Base-by-base conservation (phyloP, 2,113 vertebrate species). In the Probosciger aterrimus region DNA sequence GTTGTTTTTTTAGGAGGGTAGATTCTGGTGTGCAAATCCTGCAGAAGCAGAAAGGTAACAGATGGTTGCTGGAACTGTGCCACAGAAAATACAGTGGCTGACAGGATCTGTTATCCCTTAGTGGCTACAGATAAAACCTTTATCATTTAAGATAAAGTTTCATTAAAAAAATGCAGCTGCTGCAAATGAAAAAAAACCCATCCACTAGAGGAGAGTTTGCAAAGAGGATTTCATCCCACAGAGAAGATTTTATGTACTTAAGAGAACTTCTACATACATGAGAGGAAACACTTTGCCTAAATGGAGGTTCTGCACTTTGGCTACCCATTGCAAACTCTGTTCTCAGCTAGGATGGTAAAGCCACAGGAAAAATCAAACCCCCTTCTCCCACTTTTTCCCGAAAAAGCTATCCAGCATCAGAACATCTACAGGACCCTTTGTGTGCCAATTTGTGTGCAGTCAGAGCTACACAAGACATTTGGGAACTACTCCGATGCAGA, bases 41-140 rank as follows among this genome's bases (percentile, higher is more conserved):
- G 15, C 68, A 67, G 86, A 85, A 84, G 35, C 44, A 86, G 50
- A 63, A 81, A 89, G 50, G 74, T 85, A 92, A 81, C 83, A 91
- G 70, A 87, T 76, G 74, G 81, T 25, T 92, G 65, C 53, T 88
- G 90, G 82, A 86, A 46, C n/a, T 1, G 1, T 14, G 82, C 84
- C 90, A 95, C 44, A 65, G 41, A 62, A 91, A 87, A 91, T 70
- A 74, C 84, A 95, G 87, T 0, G 6, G 57, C 62, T 91, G 83
- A 96, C 44, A 82, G 89, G 47, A 95, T 95, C 64, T 82, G 73
- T 93, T 91, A 86, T 68, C 81, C 57, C 50, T 82, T 84, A 69
- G 64, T 2, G 16, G 33, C 57, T 82, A 28, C 37, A 82, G 74
- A 91, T 80, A 82, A 95, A 95, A 79, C 47, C 74, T 88, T 90